These are phyloP conservation scores for Lepidocyrtinus sp. DNA, from an alignment of 2,888 invertebrate genomes.

Conservation along the genomic window DNA sequence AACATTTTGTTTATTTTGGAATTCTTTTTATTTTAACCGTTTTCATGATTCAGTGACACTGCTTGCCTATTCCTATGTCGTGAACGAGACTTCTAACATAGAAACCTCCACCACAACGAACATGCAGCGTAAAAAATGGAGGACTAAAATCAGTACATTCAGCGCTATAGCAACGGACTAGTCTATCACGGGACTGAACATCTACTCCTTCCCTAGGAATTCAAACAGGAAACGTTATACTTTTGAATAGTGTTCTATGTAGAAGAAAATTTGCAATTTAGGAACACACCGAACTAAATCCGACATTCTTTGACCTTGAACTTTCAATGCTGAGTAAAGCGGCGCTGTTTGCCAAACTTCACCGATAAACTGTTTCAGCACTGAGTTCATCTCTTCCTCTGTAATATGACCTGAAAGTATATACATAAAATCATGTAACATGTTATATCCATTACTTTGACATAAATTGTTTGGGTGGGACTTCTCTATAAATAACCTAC, in stretches of 20 bases:
- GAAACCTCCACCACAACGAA: conserved; percentile 67
- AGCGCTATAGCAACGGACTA: conserved; percentile 68
- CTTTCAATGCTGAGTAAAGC: conserved; percentile 69
- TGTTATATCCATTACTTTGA: not conserved
- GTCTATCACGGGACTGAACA: conserved; percentile 65
- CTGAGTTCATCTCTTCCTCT: conserved; percentile 61
- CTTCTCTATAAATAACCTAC: conserved; percentile 64
- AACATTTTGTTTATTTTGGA: conserved; percentile 25
- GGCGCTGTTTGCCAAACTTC: conserved; percentile 70
- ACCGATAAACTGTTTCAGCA: conserved; percentile 67
- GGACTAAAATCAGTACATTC: conserved; percentile 67
- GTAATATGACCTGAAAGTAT: conserved; percentile 68
- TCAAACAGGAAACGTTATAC: no score
- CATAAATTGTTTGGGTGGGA: not conserved
- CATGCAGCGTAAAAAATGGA: conserved; percentile 66
- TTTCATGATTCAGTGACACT: no score
- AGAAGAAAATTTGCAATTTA: not conserved
- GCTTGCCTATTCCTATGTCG: conserved; percentile 65
- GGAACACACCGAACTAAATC: conserved; percentile 67
- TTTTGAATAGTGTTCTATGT: no score
- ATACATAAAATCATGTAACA: not conserved
- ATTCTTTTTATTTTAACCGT: no score
- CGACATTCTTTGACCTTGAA: conserved; percentile 65
- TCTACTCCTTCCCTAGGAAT: conserved; percentile 69
- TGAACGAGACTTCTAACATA: conserved; percentile 67